A percentile compares a stretch with the other conserved stretches of the same genome.
Conservation (phyloP, 2,113 vertebrate genomes). For the Anas platyrhynchos region DNA sequence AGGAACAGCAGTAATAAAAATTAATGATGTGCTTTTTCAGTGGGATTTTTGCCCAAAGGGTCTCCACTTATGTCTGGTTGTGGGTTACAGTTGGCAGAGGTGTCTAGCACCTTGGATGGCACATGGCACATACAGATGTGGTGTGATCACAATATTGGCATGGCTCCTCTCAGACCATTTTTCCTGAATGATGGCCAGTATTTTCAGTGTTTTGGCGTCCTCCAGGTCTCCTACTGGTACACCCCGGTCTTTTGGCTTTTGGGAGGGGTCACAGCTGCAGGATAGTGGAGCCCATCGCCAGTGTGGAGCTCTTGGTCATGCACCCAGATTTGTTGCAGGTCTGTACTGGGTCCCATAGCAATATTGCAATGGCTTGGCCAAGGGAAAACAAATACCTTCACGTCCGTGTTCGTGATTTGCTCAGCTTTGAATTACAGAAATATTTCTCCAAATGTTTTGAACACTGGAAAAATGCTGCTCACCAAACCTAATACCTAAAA, state of each 20-base stretch:
- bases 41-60: neutral
- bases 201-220: neutral
- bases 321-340: no score
- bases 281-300: fast-evolving
- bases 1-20: neutral
- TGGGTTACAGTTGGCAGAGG: neutral
- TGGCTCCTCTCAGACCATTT: neutral
- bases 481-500: slow-evolving; percentile 40
- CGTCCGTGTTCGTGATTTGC: neutral
- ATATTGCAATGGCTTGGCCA: neutral
- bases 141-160: fast-evolving
- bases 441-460: slow-evolving; percentile 46
- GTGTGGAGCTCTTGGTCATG: neutral
- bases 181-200: neutral
- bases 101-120: no score
- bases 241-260: fast-evolving
- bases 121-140: fast-evolving
- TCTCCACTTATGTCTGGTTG: neutral
- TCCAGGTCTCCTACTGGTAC: neutral
- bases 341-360: neutral
- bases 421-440: slow-evolving; percentile 37
- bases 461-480: slow-evolving; percentile 14
- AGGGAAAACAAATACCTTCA: neutral
- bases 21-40: neutral
- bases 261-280: fast-evolving